Evolutionary conservation across 2,888 invertebrate genomes (phyloP).

Genomic region (Drosophila nr. perissopoda): DNA sequence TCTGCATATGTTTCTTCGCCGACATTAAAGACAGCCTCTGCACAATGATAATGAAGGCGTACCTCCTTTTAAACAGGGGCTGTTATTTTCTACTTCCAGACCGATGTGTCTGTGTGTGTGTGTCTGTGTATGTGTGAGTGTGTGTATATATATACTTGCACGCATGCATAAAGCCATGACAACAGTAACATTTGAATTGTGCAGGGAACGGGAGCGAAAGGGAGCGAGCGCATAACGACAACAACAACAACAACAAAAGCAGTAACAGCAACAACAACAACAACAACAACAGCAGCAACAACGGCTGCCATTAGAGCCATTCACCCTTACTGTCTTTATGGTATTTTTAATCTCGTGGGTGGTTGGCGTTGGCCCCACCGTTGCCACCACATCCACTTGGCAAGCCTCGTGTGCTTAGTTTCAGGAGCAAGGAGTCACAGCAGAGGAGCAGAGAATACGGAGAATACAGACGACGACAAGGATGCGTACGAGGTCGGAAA

Average conservation of each 20-base stretch:
- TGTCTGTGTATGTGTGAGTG: background rate
- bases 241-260: conserved; percentile 23
- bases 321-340: conserved; percentile 84
- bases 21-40: conserved; percentile 7
- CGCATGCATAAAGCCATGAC: conserved; percentile 31
- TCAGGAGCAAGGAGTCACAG: conserved; percentile 46
- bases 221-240: conserved; percentile 47
- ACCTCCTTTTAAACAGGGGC: conserved; percentile 4
- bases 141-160: background rate
- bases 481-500: conserved; percentile 41
- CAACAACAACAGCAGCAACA: conserved; percentile 15
- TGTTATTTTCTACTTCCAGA: conserved; percentile 15
- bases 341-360: conserved; percentile 84
- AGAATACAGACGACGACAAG: conserved; percentile 15
- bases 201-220: conserved; percentile 25
- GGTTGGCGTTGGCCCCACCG: conserved; percentile 57
- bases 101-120: conserved; percentile 6
- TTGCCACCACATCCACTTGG: conserved; percentile 17
- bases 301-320: conserved; percentile 78
- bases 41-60: conserved; percentile 22
- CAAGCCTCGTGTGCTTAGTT: conserved; percentile 28
- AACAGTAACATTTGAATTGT: conserved; percentile 32
- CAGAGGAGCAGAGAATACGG: background rate
- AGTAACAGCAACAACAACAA: conserved; percentile 18
- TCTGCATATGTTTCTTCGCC: conserved; percentile 27